A percentile compares a stretch with the other conserved stretches of the same genome.
These are phyloP conservation scores for Pilophorus perplexus DNA, from an alignment of 2,888 invertebrate species.

Conservation along the genomic window DNA sequence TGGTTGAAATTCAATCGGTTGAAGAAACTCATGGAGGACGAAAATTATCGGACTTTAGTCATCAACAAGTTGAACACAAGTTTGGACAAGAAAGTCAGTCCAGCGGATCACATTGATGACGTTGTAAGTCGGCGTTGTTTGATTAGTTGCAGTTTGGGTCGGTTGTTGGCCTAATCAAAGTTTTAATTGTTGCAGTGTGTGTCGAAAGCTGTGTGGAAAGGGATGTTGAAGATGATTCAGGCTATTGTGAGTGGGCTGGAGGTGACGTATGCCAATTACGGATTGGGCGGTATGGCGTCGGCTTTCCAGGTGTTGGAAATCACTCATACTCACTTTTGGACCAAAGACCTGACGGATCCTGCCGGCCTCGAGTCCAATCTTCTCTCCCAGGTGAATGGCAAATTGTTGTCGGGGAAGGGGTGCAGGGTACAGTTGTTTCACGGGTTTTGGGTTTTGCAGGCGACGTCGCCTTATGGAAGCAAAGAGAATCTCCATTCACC, in stretches of 20 bases:
- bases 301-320: slow-evolving; percentile 97
- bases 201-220: slow-evolving; percentile 90
- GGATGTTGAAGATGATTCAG: slow-evolving; percentile 88
- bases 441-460: slow-evolving; percentile 51
- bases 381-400: slow-evolving; percentile 57
- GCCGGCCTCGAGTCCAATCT: slow-evolving; percentile 55
- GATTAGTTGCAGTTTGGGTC: neutral
- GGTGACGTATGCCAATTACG: slow-evolving; percentile 87
- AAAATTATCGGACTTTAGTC: slow-evolving; percentile 93
- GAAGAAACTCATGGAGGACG: slow-evolving; percentile 97
- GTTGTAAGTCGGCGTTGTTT: slow-evolving; percentile 66
- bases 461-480: slow-evolving; percentile 67
- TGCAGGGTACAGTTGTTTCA: no score
- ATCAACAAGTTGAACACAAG: slow-evolving; percentile 93
- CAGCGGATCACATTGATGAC: slow-evolving; percentile 96
- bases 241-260: slow-evolving; percentile 88
- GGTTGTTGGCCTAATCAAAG: neutral
- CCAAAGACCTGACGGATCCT: slow-evolving; percentile 69
- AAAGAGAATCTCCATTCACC: slow-evolving; percentile 66
- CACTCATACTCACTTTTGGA: slow-evolving; percentile 98
- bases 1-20: slow-evolving; percentile 92
- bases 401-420: neutral
- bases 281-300: slow-evolving; percentile 95
- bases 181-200: slow-evolving; percentile 65
- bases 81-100: slow-evolving; percentile 85